Evolutionary conservation across 1,140 invertebrate genomes (phyloP), one percentile per base, ranked within the genome.

Genomic region (Lethocerus indicus): DNA sequence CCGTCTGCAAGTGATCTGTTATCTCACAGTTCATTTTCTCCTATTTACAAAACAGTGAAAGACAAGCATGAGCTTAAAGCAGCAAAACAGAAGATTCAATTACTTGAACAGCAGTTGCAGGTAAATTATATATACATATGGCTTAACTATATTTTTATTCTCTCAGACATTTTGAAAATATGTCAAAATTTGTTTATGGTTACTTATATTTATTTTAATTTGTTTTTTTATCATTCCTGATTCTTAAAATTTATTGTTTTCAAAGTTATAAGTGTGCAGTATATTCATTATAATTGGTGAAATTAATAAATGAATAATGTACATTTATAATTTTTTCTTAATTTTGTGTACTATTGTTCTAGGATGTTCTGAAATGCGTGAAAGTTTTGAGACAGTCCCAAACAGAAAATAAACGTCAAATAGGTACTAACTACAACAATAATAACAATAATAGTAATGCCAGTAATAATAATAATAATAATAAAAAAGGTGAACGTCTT

Each of bases 401-500:
- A 28, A 43, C 23, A n/a, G 42, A 44, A 14, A 37, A 28, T 9
- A 39, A 51, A 21, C 35, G 50, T 7, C 37, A 28, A 43, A 32
- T 21, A 3, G 32, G 21, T 2, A 14, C n/a, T 1, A 28, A 24
- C 23, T 25, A 16, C 23, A 51, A 50, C 27, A 50, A 51, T 44
- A 51, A 51, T 37, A 51, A 51, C 39, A 44, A 44, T 16, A 44
- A 51, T 23, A 44, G 50, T 26, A 35, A 47, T 21, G 41, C 47
- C 29, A 44, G 50, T 18, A 51, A 51, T 25, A 51, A 51, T 21
- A 21, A 20, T n/a, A 20, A 18, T 20, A 47, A 47, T 24, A 47
- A 51, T 44, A 51, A 51, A 35, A 51, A 51, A 47, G 50, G 50
- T 16, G 50, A 51, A 25, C 29, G 50, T 26, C 44, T 51, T 21